Base-by-base conservation (phyloP, 2,888 invertebrate genomes). In the Mystacides longicornis region DNA sequence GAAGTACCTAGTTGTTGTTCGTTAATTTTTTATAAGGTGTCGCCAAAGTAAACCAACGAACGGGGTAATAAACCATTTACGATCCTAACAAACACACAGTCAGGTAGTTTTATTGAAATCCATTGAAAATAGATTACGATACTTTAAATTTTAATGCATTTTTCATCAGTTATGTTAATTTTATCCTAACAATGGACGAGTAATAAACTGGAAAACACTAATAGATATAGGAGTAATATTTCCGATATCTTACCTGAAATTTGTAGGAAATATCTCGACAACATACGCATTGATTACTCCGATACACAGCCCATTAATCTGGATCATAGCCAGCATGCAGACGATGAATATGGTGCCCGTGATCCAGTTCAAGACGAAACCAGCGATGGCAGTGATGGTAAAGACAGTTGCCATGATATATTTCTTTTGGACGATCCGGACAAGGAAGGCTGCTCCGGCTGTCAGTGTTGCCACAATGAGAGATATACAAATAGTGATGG, bases 201-300 rank as follows among this genome's bases (percentile, higher is more conserved):
- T n/a, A n/a, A n/a, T n/a, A n/a, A n/a, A n/a, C n/a, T n/a, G n/a
- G n/a, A n/a, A n/a, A n/a, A n/a, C n/a, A n/a, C n/a, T 27, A 11
- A 27, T 27, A 27, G 5, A 27, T 5, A 27, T 27, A 27, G 27
- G 11, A 27, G 5, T 27, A 27, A 27, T 27, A 5, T 27, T 27
- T 7, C 11, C 11, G 7, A 27, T n/a, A n/a, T 46, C 62, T 64
- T 62, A 77, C 77, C 77, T 73, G 48, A 75, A 67, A 64, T 73
- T 63, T 1, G 76, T 77, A 0, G 77, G 77, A 49, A 76, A 77
- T 54, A 75, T 70, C 60, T 73, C 71, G 3, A 76, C 73, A 45
- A 72, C 68, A 61, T 67, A 77, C 1, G 76, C 74, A 58, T 75
- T 77, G 1, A 75, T 66, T 0, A 77, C 74, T 1, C 77, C 77